Conservation (phyloP, 1,140 invertebrate genomes). For the Drosophila repleta region DNA sequence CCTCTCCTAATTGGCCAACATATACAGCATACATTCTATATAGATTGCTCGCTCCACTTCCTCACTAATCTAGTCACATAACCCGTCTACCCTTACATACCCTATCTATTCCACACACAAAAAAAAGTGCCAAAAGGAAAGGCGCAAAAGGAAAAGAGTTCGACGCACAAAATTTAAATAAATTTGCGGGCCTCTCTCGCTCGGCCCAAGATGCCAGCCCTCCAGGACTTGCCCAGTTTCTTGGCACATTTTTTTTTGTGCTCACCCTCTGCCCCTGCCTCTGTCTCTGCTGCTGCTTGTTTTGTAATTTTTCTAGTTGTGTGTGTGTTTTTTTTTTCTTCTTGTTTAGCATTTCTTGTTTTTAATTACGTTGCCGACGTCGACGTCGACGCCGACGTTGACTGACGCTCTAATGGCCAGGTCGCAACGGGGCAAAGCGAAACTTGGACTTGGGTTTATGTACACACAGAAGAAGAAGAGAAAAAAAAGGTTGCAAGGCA, state of each 20-base stretch:
- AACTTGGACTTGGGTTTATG: constrained; percentile 59
- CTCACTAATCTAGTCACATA: neutral
- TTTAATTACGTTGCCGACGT: constrained; percentile 74
- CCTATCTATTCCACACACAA: neutral
- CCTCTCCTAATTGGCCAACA: no score
- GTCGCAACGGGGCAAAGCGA: constrained; percentile 19
- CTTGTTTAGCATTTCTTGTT: constrained; percentile 66
- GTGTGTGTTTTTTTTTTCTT: constrained; percentile 16
- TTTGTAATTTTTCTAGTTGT: constrained; percentile 11
- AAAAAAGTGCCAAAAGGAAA: constrained; percentile 17
- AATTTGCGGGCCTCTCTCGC: constrained; percentile 52
- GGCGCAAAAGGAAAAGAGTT: constrained; percentile 57
- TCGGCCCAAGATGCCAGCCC: constrained; percentile 14
- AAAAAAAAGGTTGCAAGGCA: constrained; percentile 65
- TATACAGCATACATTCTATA: no score
- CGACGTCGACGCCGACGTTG: constrained; percentile 30
- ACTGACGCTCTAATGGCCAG: constrained; percentile 62
- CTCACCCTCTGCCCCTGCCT: no score
- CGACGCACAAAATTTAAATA: constrained; percentile 68
- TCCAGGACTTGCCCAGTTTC: constrained; percentile 46
- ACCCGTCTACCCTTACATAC: neutral
- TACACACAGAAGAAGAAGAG: constrained; percentile 26
- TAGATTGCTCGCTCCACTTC: no score
- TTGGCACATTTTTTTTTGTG: constrained; percentile 65
- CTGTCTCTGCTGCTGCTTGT: neutral